Percentiles rank a stretch among this genome's conserved stretches.
phyloP scores from a whole-genome alignment of 35 echinoderm and acorn worm genomes.

The Strongylocentrotus purpuratus region DNA sequence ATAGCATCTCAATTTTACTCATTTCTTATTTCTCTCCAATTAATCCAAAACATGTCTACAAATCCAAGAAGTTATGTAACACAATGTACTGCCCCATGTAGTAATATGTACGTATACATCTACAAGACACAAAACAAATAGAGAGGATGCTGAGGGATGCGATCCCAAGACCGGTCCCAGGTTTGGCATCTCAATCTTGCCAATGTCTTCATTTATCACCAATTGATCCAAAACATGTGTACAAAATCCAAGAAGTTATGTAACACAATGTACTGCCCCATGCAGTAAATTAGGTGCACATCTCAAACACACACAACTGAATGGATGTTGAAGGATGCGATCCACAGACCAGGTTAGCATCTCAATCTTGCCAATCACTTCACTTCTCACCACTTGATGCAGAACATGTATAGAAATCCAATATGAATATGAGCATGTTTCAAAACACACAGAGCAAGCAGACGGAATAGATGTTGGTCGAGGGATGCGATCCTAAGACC shows the following conservation, averaged over 20 bases:
- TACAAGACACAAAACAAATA: neutral
- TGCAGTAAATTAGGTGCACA: neutral
- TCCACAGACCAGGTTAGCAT: neutral
- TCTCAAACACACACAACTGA: neutral
- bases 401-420: neutral
- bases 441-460: neutral
- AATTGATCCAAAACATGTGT: neutral
- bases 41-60: neutral
- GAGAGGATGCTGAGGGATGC: neutral
- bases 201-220: neutral
- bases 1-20: neutral
- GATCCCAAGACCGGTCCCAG: neutral
- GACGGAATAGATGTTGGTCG: neutral
- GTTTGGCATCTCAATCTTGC: neutral
- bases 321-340: neutral
- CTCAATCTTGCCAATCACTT: neutral
- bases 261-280: neutral
- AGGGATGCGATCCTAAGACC: neutral
- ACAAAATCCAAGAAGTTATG: neutral
- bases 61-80: neutral
- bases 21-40: neutral
- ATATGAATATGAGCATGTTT: neutral
- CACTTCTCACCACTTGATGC: neutral
- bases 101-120: neutral
- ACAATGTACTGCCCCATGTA: neutral